Evolutionary conservation across 2,888 invertebrate species (phyloP), one percentile per base, ranked within the genome.

Genomic region (Xestia sexstrigata): DNA sequence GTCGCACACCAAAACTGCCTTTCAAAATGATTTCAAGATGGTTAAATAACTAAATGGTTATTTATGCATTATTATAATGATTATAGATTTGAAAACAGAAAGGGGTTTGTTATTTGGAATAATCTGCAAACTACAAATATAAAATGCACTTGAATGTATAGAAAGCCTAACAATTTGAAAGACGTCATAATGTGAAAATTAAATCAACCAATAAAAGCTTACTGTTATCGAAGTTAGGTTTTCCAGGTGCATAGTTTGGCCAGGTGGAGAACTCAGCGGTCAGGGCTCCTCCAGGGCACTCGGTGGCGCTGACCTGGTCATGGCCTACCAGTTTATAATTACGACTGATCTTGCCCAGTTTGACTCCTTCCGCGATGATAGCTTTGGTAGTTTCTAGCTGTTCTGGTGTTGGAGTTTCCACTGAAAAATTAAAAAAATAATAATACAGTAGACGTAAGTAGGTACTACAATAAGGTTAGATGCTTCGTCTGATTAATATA

Each of bases 241-340:
- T 79, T 4, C 87, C 90, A 0, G 90, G 82, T 0, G 86, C 78
- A 74, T 89, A 97, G 84, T 98, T 97, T 0, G 97, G 95, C 98
- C 98, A 98, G 0, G 94, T 97, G 2, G 97, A 94, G 66, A 98
- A 97, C 86, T 97, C 97, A 6, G 96, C 89, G 83, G 97, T 97
- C 0, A 98, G 94, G 0, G 97, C 94, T 2, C 95, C 95, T 0
- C 98, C 98, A 0, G 98, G 98, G 85, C 98, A 98, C 85, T 97
- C 97, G 0, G 98, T 98, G 1, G 87, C n/a, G 91, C 89, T 91
- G 2, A 91, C 90, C 82, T 95, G 96, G 2, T 87, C 93, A 92
- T 98, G 98, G 0, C 98, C 98, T 39, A 98, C 93, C 60, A 98
- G 93, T 76, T 97, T 97, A 90, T 97, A 98, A 83, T 97, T 92